These are phyloP conservation scores for Nomada lathburiana DNA, from an alignment of 2,888 invertebrate species.

Conservation along the genomic window DNA sequence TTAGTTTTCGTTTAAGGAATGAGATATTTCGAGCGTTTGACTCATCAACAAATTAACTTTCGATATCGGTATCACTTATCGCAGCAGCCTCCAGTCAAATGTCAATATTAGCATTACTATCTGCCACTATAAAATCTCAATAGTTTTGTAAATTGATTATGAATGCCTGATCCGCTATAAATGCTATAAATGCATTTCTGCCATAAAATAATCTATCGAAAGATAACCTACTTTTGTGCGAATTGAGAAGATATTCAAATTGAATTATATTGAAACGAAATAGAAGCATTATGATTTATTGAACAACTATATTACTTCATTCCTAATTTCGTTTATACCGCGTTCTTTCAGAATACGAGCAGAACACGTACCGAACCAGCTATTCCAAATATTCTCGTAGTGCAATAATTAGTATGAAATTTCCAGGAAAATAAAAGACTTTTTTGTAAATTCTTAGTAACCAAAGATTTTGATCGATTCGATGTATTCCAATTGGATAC, in stretches of 20 bases:
- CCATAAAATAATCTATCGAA: neutral
- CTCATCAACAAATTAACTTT: constrained; percentile 16
- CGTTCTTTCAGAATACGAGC: neutral
- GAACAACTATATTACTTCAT: neutral
- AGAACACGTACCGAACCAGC: neutral
- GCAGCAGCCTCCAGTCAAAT: constrained; percentile 12
- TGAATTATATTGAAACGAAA: neutral
- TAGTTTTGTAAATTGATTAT: constrained; percentile 2
- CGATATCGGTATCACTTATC: neutral
- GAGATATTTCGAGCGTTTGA: neutral
- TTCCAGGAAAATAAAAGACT: neutral
- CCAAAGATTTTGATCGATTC: no score
- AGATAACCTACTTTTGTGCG: no score
- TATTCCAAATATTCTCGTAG: neutral
- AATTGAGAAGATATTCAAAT: no score
- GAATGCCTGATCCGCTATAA: neutral
- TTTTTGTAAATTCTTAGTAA: no score
- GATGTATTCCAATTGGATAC: no score
- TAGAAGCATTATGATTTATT: neutral
- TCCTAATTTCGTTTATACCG: neutral
- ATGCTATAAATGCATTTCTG: neutral
- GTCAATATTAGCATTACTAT: neutral
- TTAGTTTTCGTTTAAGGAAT: neutral
- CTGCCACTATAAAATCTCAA: neutral
- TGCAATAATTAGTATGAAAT: neutral